These are phyloP conservation scores for Platichthys stellatus DNA, from an alignment of 2,113 vertebrate species.

Conservation along the genomic window DNA sequence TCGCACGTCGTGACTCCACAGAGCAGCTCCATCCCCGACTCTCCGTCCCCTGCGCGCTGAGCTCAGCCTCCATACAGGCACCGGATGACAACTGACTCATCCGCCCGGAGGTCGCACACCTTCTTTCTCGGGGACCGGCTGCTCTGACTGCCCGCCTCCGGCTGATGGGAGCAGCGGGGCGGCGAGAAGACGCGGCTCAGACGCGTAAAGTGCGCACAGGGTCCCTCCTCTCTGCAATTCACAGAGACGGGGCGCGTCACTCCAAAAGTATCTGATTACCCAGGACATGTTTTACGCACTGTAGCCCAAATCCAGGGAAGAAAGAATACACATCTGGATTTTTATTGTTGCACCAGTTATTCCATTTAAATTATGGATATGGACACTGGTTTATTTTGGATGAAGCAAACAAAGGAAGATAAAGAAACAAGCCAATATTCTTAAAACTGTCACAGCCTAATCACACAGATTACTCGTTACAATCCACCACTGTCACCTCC, in stretches of 20 bases:
- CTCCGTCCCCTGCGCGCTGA: conserved; percentile 26
- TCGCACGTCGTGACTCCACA: conserved; percentile 71
- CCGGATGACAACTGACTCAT: conserved; percentile 50
- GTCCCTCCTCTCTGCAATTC: conserved; percentile 37
- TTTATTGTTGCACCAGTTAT: no score
- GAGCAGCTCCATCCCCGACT: conserved; percentile 46
- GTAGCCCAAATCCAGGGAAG: neutral
- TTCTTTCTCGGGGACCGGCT: conserved; percentile 11
- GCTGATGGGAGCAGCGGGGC: conserved; percentile 28
- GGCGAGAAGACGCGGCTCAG: conserved; percentile 15
- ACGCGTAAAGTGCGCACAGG: conserved; percentile 44
- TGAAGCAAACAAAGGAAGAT: neutral
- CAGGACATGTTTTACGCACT: neutral
- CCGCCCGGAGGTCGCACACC: neutral
- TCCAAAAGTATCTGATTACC: conserved; percentile 20
- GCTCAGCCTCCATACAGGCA: conserved; percentile 54
- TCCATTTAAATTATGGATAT: no score
- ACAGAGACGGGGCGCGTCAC: conserved; percentile 16
- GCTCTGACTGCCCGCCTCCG: conserved; percentile 59
- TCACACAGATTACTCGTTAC: neutral
- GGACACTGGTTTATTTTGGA: neutral
- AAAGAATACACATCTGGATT: no score
- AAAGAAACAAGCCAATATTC: neutral
- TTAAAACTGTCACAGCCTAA: neutral
- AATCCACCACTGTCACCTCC: neutral